Base-by-base conservation (phyloP, 1,140 invertebrate genomes). In the Aphidius gifuensis region DNA sequence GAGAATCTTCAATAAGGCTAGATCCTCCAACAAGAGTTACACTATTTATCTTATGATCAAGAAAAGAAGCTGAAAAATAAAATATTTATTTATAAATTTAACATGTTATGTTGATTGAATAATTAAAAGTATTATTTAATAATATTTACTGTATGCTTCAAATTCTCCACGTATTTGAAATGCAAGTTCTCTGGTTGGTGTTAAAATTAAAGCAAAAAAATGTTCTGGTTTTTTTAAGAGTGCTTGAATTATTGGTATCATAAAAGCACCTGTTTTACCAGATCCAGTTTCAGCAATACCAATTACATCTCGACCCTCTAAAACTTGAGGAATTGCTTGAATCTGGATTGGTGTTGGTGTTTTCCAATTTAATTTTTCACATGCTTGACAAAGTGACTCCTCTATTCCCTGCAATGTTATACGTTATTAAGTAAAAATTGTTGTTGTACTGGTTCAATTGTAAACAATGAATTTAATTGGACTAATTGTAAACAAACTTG, bases 251-350 rank as follows among this genome's bases (percentile, higher is more conserved):
- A 97, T 94, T 0, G 96, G 96, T 23, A 99, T 72, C 5, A 98
- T 73, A 71, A 96, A 99, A 0, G 95, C 96, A 5, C 94, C 94
- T 9, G 94, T 97, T 85, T 99, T 99, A 44, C 97, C 97, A 1
- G 94, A 97, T 0, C 97, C 97, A 46, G 97, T 99, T 80, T 99
- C 96, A 0, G 97, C 96, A 77, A 96, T 98, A 0, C 89, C 96
- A 95, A 99, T 98, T 8, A 99, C 69, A 83, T 99, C 96, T 51
- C 93, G 77, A 5, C 88, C 88, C 0, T 62, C 79, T 72, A 88
- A 76, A 46, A 98, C 88, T 11, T 92, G 89, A 0, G 96, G 94
- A 53, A 98, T 89, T 0, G 93, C 87, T 66, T 91, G 82, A 71
- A 96, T 95, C 73, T 99, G 97, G 45, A 99, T 90, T 0, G 96